phyloP scores from a whole-genome alignment of 2,797 vertebrate genomes.

The Danio kyathit region DNA sequence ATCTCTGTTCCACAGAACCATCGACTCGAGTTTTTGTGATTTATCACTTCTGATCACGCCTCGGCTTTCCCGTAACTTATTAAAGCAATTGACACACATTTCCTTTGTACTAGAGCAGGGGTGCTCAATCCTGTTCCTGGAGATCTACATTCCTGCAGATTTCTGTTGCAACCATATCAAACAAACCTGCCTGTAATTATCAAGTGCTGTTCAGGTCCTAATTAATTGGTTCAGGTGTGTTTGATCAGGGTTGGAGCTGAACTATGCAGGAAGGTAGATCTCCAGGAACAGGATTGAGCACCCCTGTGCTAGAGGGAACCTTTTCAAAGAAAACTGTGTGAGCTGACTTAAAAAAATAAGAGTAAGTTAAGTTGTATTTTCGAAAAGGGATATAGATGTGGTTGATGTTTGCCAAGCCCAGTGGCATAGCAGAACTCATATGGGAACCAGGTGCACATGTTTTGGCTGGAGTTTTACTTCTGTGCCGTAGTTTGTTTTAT shows the following conservation, averaged over 20 bases:
- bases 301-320: not conserved
- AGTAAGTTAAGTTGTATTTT: not conserved
- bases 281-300: no score
- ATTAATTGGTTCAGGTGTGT: no score
- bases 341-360: conserved; percentile 20
- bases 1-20: not conserved
- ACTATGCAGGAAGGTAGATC: no score
- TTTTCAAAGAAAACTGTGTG: not conserved
- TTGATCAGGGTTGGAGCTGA: no score
- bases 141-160: no score
- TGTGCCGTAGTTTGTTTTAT: not conserved
- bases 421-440: not conserved
- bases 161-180: no score
- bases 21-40: not conserved
- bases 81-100: not conserved
- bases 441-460: conserved; percentile 15
- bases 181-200: no score
- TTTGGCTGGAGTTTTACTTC: not conserved
- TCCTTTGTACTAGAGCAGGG: not conserved
- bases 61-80: conserved; percentile 19
- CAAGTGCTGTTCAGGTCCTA: no score
- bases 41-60: not conserved
- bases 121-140: no score
- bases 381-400: not conserved
- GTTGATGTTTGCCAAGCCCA: not conserved